Evolutionary conservation across 30 jellyfish, hydroid and myxozoan species (phyloP).

Genomic region (Calvadosia cruxmelitensis): DNA sequence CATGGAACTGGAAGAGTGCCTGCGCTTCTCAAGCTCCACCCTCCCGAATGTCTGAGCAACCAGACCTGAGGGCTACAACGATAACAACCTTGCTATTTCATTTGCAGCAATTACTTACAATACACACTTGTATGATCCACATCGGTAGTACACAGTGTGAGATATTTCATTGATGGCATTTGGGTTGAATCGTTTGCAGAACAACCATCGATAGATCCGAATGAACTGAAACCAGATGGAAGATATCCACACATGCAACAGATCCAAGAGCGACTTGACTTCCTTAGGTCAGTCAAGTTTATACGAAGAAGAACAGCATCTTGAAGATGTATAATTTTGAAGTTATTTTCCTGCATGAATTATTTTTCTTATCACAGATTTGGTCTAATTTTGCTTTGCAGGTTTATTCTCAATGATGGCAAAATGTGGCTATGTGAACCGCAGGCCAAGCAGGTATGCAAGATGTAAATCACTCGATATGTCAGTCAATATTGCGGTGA

Average conservation of each 20-base stretch:
- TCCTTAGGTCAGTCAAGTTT: conserved; percentile 88
- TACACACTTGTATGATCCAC: too few species aligned
- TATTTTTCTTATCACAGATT: not conserved
- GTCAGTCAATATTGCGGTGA: not conserved
- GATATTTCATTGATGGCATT: too few species aligned
- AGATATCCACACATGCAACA: conserved; percentile 74
- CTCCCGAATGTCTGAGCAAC: too few species aligned
- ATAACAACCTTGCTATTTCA: too few species aligned
- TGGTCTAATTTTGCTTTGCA: not conserved
- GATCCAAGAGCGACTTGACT: conserved; percentile 76
- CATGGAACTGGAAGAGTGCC: too few species aligned
- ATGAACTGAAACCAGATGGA: conserved; percentile 45
- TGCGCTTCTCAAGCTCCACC: too few species aligned
- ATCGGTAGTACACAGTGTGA: too few species aligned
- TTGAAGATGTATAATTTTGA: not conserved
- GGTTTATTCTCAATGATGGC: conserved; percentile 90
- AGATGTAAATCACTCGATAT: too few species aligned
- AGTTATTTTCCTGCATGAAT: not conserved
- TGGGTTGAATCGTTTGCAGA: conserved; percentile 3
- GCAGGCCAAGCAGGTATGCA: conserved; percentile 97
- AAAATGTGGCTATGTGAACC: conserved; percentile 97
- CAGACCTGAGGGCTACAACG: too few species aligned
- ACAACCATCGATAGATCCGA: conserved; percentile 64
- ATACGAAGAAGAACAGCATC: too few species aligned
- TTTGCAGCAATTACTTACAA: too few species aligned